Evolutionary conservation across 1,140 invertebrate genomes (phyloP).

Genomic region (Listronotus bonariensis): DNA sequence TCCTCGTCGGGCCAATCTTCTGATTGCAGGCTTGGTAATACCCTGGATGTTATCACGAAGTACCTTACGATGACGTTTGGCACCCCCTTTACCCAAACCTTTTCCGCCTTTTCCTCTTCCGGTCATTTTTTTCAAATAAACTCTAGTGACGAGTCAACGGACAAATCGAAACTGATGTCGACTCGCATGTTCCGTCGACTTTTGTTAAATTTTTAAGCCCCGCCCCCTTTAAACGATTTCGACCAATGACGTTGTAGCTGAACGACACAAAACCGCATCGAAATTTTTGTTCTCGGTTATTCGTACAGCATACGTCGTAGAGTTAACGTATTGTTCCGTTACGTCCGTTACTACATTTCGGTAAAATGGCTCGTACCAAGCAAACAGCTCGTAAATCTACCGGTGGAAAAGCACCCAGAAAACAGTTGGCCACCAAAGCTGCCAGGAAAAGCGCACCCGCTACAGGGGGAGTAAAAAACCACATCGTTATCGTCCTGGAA

Average conservation of each 20-base stretch:
- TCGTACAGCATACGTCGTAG: neutral
- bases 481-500: constrained; percentile 78
- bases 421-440: constrained; percentile 85
- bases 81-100: constrained; percentile 71
- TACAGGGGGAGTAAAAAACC: constrained; percentile 79
- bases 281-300: neutral
- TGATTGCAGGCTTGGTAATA: constrained; percentile 56
- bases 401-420: constrained; percentile 84
- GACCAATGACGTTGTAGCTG: constrained; percentile 1
- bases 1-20: constrained; percentile 70
- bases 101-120: constrained; percentile 70
- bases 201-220: constrained; percentile 13
- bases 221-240: neutral
- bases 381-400: constrained; percentile 86
- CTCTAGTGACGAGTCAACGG: neutral
- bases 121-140: constrained; percentile 57
- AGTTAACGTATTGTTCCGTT: neutral
- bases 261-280: neutral
- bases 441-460: constrained; percentile 74
- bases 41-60: constrained; percentile 72
- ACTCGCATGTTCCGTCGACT: neutral
- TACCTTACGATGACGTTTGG: constrained; percentile 71
- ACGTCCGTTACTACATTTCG: neutral
- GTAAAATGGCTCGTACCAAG: constrained; percentile 77
- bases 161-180: neutral